phyloP scores from a whole-genome alignment of 2,888 invertebrate species.

The Amiota minor region DNA sequence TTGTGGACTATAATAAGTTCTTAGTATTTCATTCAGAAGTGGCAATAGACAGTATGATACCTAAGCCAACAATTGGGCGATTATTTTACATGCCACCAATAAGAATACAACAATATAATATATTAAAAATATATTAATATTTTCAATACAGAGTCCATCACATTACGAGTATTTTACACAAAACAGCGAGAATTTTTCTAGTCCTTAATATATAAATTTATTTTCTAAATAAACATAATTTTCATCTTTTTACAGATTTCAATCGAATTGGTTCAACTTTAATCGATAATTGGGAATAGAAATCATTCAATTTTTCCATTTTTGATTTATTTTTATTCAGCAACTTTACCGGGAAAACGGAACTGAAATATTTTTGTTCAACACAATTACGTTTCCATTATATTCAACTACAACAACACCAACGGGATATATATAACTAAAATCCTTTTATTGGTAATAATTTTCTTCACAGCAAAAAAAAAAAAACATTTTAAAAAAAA shows the following conservation, averaged over 20 bases:
- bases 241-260: neutral
- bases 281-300: constrained; percentile 3
- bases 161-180: too few species aligned
- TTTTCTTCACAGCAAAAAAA: constrained; percentile 24
- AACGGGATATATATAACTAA: constrained; percentile 10
- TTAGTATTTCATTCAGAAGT: too few species aligned
- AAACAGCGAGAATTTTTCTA: too few species aligned
- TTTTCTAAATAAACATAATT: too few species aligned
- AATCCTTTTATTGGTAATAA: constrained; percentile 22
- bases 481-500: neutral
- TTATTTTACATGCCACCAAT: too few species aligned
- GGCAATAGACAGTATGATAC: too few species aligned
- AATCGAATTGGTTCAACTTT: neutral
- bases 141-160: too few species aligned
- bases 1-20: too few species aligned
- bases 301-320: constrained; percentile 53
- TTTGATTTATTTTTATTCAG: constrained; percentile 48
- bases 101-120: too few species aligned
- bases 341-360: neutral
- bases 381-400: constrained; percentile 58
- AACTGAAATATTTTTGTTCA: constrained; percentile 52
- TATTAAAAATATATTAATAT: too few species aligned
- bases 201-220: too few species aligned
- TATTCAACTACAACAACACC: constrained; percentile 2
- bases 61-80: too few species aligned